A percentile compares a stretch with the other conserved stretches of the same genome.
phyloP scores from a whole-genome alignment of 2,888 invertebrate species.

The Hedya salicella region DNA sequence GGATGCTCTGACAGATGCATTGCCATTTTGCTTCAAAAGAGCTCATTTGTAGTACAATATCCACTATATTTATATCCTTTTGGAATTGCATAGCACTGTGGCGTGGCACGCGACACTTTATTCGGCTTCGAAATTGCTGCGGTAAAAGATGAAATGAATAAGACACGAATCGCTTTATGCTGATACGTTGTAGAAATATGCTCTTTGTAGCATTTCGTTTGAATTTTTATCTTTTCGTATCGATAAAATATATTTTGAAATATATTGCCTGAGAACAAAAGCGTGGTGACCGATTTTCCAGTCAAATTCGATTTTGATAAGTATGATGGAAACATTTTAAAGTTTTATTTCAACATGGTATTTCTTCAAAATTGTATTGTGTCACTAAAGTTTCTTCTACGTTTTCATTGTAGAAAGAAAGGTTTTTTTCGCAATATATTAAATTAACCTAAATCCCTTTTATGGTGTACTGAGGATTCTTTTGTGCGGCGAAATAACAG shows the following conservation, averaged over 20 bases:
- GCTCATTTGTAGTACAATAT: constrained; percentile 2
- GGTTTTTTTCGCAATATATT: constrained; percentile 47
- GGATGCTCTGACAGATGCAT: constrained; percentile 59
- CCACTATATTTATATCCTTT: constrained; percentile 6
- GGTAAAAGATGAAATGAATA: constrained; percentile 49
- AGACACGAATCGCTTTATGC: constrained; percentile 25
- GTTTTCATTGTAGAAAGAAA: constrained; percentile 25
- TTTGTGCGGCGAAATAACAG: constrained; percentile 61
- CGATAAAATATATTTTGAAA: constrained; percentile 24
- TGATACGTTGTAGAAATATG: constrained; percentile 18
- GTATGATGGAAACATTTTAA: background rate
- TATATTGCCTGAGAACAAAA: constrained; percentile 4
- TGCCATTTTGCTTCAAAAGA: constrained; percentile 42
- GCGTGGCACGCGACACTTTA: constrained; percentile 49
- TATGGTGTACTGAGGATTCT: constrained; percentile 55
- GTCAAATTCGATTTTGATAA: background rate
- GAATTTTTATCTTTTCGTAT: constrained; percentile 27
- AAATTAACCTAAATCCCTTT: constrained; percentile 51
- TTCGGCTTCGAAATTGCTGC: constrained; percentile 49
- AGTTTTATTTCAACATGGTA: too few species aligned
- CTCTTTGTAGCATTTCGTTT: constrained; percentile 25
- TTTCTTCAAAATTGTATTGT: background rate
- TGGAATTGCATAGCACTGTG: constrained; percentile 16
- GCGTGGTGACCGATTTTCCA: constrained; percentile 5
- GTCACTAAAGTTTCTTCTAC: background rate